Evolutionary conservation across 2,113 vertebrate genomes (phyloP), one percentile per base, ranked within the genome.

Genomic region (Setophaga kirtlandii): DNA sequence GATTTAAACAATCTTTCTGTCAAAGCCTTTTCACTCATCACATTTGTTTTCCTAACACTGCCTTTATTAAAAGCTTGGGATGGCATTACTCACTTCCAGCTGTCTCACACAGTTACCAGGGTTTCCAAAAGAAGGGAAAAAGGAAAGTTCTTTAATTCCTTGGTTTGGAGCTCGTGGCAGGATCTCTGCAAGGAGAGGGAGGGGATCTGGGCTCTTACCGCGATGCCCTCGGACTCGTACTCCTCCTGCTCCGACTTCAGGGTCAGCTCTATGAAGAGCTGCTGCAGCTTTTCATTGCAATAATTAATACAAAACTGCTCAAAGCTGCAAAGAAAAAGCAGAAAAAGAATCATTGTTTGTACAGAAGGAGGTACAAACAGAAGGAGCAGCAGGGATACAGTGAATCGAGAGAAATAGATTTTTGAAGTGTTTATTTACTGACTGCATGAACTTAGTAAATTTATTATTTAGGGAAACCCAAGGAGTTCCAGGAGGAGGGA

Each of bases 271-370:
- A 99, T 99, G 98, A 99, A 99, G 68, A 99, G 98, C 95, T 99
- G 99, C 97, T 99, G 99, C 84, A 99, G 97, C 88, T 99, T 99
- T 95, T 99, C 99, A 4, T 99, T 99, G 89, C 99, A 99, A 70
- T 99, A 99, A 97, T 99, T 99, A 95, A 99, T 99, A 89, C 99
- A 99, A 96, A 99, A 99, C 91, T 99, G 99, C 97, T 99, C 99
- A 67, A 99, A 99, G 97, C 99, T 99, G 97, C 20, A 64, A 94
- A 79, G 18, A 44, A 83, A 83, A 71, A 95, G 20, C 62, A 95
- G 93, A 71, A 37, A 81, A 93, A 77, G 5, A 9, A 83, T 92
- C 71, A 69, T 16, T 70, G 15, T 9, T 53, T 53, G 49, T 35
- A 44, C 19, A 39, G 73, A 33, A 82, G 35, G 33, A 79, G 58